Conservation (phyloP, 2,888 invertebrate species). For the Rhopalosiphum nymphaeae region DNA sequence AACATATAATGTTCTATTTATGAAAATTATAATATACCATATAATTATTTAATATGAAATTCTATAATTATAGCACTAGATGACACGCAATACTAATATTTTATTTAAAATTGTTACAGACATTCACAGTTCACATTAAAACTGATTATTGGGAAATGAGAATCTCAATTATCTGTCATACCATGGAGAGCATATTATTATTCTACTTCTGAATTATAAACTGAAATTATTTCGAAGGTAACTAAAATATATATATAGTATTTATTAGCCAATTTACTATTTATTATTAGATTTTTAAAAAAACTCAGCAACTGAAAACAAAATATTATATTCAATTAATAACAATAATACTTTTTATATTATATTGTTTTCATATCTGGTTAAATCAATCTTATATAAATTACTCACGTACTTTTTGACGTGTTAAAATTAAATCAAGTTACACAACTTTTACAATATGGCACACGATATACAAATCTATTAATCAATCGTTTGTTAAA, state of each 20-base stretch:
- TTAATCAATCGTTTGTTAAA: neutral
- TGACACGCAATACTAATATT: neutral
- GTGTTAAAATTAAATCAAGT: neutral
- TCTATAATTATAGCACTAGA: neutral
- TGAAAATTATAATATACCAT: neutral
- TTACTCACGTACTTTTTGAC: neutral
- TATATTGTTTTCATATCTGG: neutral
- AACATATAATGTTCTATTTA: neutral
- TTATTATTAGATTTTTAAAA: neutral
- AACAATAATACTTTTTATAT: neutral
- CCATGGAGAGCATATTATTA: neutral
- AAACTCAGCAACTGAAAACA: neutral
- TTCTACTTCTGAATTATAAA: neutral
- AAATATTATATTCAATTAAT: neutral
- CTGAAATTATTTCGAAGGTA: neutral
- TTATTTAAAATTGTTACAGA: neutral
- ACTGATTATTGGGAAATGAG: neutral
- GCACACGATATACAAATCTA: neutral
- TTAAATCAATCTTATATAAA: neutral
- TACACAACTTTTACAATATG: neutral
- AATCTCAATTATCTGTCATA: neutral
- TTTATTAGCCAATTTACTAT: neutral
- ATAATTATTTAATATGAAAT: neutral
- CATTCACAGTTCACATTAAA: neutral
- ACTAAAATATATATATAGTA: neutral